Base-by-base conservation (phyloP, 2,113 vertebrate species). In the Myrmecobius fasciatus region DNA sequence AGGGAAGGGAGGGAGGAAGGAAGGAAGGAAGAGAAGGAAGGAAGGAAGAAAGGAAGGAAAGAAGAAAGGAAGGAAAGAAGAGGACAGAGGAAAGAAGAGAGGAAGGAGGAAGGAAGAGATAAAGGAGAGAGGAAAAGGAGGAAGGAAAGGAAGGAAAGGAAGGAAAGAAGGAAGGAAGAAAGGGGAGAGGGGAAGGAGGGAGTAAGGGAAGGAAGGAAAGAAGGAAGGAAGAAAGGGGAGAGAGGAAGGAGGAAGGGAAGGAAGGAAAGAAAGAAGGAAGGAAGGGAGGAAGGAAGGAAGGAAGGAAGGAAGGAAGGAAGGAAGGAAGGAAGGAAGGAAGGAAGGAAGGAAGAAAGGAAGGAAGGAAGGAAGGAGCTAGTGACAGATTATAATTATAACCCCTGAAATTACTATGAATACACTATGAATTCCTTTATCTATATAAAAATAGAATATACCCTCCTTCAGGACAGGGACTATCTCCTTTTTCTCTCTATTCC, bases 121-220 rank as follows among this genome's bases (percentile, higher is more conserved):
- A 9, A 17, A 2, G 17, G 17, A 17, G 10, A 11, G 10, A 17
- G 10, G 52, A 1, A 3, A 22, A 3, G 2, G 11, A 22, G 20
- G 3, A 22, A 22, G 22, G 3, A 53, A 22, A 4, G 22, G 52
- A 5, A 17, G 3, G 11, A 22, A 22, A 52, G 20, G 52, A 2
- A 53, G 20, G 20, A 24, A 53, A 20, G 20, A 53, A 24, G 52
- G 20, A 53, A 3, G 20, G 52, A 53, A 53, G 2, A 24, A 24
- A 53, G 4, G 22, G 52, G 12, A 53, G 22, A 20, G 12, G 22
- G 20, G 52, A 24, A 24, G 22, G 20, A 20, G 3, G 20, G 3
- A 24, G 22, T 3, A 5, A 26, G 25, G 25, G 53, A 54, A 54
- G 53, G 25, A 54, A 1, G 8, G 25, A 56, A 10, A 25, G 8